Percentiles rank a stretch among this genome's conserved stretches.
Evolutionary conservation across 2,888 invertebrate genomes (phyloP).

Genomic region (Cetonia aurata): DNA sequence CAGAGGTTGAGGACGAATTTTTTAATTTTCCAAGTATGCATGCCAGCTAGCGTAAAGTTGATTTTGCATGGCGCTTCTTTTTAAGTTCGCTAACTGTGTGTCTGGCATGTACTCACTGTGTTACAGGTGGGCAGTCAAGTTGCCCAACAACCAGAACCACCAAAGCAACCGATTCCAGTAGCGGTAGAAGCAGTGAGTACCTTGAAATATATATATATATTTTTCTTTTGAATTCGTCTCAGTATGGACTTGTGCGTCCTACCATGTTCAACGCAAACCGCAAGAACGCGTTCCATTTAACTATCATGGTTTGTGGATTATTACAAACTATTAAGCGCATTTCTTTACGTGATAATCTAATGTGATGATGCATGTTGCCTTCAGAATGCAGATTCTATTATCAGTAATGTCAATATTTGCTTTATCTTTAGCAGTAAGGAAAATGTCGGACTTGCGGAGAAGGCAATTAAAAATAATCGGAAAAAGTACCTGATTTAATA

Average conservation of each 20-base stretch:
- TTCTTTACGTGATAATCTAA: too few species aligned
- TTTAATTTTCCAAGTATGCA: conserved; percentile 18
- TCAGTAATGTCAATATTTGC: too few species aligned
- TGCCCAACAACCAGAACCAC: conserved; percentile 55
- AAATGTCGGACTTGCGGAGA: too few species aligned
- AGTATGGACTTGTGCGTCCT: conserved; percentile 32
- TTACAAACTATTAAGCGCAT: too few species aligned
- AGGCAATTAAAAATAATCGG: too few species aligned
- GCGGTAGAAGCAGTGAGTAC: conserved; percentile 60
- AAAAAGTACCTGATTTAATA: too few species aligned
- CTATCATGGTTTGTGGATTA: too few species aligned
- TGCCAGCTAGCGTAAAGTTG: conserved; percentile 27
- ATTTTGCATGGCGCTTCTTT: conserved; percentile 35
- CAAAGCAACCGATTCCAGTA: conserved; percentile 55
- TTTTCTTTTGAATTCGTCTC: conserved; percentile 19
- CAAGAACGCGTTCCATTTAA: not conserved
- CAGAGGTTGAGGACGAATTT: not conserved
- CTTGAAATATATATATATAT: conserved; percentile 7
- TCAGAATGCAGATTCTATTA: too few species aligned
- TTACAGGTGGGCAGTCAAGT: conserved; percentile 58
- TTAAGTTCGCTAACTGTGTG: conserved; percentile 50
- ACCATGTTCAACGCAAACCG: not conserved
- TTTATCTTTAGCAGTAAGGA: too few species aligned
- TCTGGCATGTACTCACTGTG: conserved; percentile 54
- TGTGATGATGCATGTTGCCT: too few species aligned